These are phyloP conservation scores for Anticlea derivata DNA, from an alignment of 2,888 invertebrate species.

Conservation along the genomic window DNA sequence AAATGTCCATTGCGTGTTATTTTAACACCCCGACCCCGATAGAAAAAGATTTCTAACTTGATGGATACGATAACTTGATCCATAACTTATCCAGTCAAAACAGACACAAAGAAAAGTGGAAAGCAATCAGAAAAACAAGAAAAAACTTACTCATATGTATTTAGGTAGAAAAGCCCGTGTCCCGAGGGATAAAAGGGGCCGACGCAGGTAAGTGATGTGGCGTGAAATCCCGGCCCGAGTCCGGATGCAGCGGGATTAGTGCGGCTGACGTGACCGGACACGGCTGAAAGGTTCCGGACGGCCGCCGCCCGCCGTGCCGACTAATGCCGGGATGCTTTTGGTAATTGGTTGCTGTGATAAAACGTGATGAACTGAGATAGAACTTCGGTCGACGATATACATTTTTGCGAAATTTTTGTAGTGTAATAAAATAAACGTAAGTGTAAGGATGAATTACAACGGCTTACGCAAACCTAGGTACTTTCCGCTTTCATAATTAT, in stretches of 20 bases:
- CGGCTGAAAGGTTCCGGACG: conserved; percentile 39
- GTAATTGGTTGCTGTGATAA: conserved; percentile 4
- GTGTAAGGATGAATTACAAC: too few relatives aligned
- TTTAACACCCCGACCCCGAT: too few relatives aligned
- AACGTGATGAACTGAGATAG: not conserved
- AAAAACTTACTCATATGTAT: not conserved
- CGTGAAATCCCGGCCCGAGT: conserved; percentile 27
- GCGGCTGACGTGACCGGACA: conserved; percentile 41
- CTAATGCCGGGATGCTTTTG: conserved; percentile 31
- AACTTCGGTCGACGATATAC: not conserved
- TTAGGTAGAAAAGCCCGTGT: not conserved
- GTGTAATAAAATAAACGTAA: too few relatives aligned
- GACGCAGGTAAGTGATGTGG: conserved; percentile 23
- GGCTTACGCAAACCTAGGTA: too few relatives aligned
- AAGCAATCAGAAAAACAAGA: not conserved
- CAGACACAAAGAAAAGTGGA: not conserved
- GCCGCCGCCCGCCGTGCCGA: too few relatives aligned
- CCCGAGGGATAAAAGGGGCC: conserved; percentile 17
- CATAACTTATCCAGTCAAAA: not conserved
- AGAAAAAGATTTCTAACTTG: too few relatives aligned
- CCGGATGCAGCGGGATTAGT: conserved; percentile 39
- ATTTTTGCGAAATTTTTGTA: not conserved
- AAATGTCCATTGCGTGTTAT: too few relatives aligned
- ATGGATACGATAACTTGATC: too few relatives aligned
- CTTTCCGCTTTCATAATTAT: too few relatives aligned